phyloP scores from a whole-genome alignment of 2,113 vertebrate species.

The Bubo bubo region DNA sequence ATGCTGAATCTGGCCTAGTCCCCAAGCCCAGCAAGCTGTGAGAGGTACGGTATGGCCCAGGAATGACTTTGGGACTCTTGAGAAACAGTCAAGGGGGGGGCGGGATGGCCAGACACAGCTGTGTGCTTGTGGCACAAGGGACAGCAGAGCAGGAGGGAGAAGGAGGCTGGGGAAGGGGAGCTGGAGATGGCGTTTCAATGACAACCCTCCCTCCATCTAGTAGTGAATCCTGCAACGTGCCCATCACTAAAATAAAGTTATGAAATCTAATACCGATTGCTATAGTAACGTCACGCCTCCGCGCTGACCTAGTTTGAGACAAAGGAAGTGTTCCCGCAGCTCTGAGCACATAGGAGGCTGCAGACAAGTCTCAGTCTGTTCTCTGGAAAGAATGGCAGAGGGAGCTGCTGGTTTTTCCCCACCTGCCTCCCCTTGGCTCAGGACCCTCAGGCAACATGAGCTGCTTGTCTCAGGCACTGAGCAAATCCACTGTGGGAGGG shows the following conservation, averaged over 20 bases:
- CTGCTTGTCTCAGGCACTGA: background rate
- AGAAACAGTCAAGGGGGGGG: background rate
- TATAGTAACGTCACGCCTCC: slow-evolving; percentile 51
- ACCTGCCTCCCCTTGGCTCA: background rate
- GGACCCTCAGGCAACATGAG: background rate
- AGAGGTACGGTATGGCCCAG: slow-evolving; percentile 7
- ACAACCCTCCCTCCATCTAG: background rate
- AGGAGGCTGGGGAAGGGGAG: background rate
- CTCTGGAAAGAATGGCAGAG: background rate
- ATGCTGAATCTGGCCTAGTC: slow-evolving; percentile 32
- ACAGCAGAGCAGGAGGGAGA: background rate
- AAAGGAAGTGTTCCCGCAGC: slow-evolving; percentile 1
- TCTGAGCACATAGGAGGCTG: background rate
- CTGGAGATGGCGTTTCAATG: background rate
- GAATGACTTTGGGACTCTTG: background rate
- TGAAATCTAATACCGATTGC: slow-evolving; percentile 43
- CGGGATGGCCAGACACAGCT: fast-evolving
- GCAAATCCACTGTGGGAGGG: background rate
- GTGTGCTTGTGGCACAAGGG: background rate
- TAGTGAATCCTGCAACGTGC: background rate
- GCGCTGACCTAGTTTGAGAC: slow-evolving; percentile 59
- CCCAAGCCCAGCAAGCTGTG: background rate
- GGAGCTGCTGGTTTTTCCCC: background rate
- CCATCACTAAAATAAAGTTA: slow-evolving; percentile 5
- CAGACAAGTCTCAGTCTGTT: background rate